Evolutionary conservation across 2,888 invertebrate genomes (phyloP), one percentile per base, ranked within the genome.

Genomic region (Drosophila pseudotakahashii): DNA sequence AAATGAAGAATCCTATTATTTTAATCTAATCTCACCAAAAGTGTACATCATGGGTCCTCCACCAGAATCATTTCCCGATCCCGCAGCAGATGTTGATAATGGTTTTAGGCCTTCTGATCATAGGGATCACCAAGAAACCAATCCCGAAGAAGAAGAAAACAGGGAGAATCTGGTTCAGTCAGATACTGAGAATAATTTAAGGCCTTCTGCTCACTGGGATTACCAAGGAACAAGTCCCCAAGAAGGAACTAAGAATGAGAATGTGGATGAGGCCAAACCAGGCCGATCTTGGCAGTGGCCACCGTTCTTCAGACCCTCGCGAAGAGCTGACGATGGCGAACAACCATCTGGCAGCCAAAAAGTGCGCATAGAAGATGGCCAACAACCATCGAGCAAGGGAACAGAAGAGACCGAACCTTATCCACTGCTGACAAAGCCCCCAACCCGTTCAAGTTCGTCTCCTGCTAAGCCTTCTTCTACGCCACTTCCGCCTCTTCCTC

Each of bases 21-120:
- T 30, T 3, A 2, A n/a, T 36, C 30, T 16, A 5, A 42, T 30
- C 3, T 41, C 48, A 5, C 62, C 62, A 36, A 62, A 63, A 62
- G 26, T 62, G 0, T 47, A 47, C 7, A 61, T 62, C 3, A 47
- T 16, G 5, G 62, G 34, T 2, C 0, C 32, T 3, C 32, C 39
- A 14, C 45, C 37, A 2, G 42, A 19, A 7, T 7, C 11, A 2
- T 2, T 42, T 1, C 16, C 16, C 0, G 42, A 42, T 23, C 19
- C 13, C 30, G 26, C 7, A 30, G 30, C 7, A 7, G 30, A 30
- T 30, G 5, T 5, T 13, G 34, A 11, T 34, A 34, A 5, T 11
- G 34, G 34, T 11, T 34, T 11, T 11, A 34, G 11, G 34, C 5
- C 34, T 11, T 11, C 34, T 11, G 32, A 10, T 3, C 32, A 3